Conservation (phyloP, 2,113 vertebrate genomes). For the Sinocyclocheilus rhinocerous region DNA sequence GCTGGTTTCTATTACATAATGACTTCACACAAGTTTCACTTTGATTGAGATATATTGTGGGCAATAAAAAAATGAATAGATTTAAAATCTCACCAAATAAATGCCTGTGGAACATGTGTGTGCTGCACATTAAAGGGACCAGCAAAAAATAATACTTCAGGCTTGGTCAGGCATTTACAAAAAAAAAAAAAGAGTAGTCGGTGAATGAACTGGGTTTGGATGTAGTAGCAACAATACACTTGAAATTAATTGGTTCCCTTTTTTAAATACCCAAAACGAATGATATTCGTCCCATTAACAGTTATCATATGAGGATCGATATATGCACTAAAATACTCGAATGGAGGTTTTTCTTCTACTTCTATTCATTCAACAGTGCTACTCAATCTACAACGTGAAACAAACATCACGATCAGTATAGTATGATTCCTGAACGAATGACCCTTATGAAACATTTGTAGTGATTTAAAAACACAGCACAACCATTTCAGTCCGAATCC, state of each 20-base stretch:
- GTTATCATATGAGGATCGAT: no score
- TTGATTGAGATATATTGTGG: constrained; percentile 24
- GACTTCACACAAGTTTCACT: constrained; percentile 34
- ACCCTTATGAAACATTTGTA: no score
- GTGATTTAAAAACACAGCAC: no score
- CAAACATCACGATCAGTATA: no score
- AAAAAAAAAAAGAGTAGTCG: no score
- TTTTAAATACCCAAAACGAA: not conserved
- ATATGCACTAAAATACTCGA: no score
- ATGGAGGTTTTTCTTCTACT: not conserved
- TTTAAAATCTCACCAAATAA: constrained; percentile 7
- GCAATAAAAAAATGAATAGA: constrained; percentile 33
- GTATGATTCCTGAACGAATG: no score
- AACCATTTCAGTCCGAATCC: no score
- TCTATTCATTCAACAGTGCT: no score
- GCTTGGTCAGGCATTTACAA: not conserved
- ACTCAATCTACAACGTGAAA: not conserved
- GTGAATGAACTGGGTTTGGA: not conserved
- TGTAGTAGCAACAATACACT: not conserved
- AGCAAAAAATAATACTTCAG: not conserved
- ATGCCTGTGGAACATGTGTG: constrained; percentile 27
- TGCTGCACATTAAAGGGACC: not conserved
- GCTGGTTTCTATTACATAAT: constrained; percentile 48
- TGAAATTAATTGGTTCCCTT: not conserved
- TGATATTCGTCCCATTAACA: not conserved